Base-by-base conservation (phyloP, 2,888 invertebrate species). In the Rutpela maculata region DNA sequence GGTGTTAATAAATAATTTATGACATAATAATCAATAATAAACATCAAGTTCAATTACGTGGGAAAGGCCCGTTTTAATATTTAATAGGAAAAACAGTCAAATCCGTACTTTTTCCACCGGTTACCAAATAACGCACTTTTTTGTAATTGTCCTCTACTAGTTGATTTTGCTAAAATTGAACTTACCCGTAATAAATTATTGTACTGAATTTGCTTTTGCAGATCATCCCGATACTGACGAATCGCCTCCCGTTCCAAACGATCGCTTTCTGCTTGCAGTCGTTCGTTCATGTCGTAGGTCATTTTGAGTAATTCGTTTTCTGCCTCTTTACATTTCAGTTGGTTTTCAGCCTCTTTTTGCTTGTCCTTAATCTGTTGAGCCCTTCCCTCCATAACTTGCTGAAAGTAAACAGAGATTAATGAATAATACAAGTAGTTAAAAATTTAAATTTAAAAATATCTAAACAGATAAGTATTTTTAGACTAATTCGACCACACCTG, bases 131-230 rank as follows among this genome's bases (percentile, higher is more conserved):
- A n/a, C n/a, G n/a, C n/a, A n/a, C n/a, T n/a, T n/a, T n/a, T n/a
- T n/a, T n/a, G n/a, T n/a, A n/a, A n/a, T n/a, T n/a, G n/a, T n/a
- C n/a, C n/a, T n/a, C n/a, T n/a, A n/a, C n/a, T n/a, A n/a, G n/a
- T n/a, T n/a, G n/a, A n/a, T n/a, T n/a, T n/a, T n/a, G n/a, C n/a
- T n/a, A 26, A 26, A 26, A 26, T 26, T 26, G 7, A 1, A 68
- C 83, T 84, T 84, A 90, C 90, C 85, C 86, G 87, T 31, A 89
- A 74, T 50, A 84, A 17, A 73, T 87, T 86, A 66, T 88, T 88
- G 78, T 89, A 88, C 74, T 89, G 88, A 57, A 90, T 89, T 82
- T 90, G 90, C 75, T 88, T 85, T 60, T 84, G 82, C 31, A 90
- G 80, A 77, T 90, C 90, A 7, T 88, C 84, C 17, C 87, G 79